Evolutionary conservation across 1,140 invertebrate species (phyloP), one percentile per base, ranked within the genome.

Genomic region (Chymomyza costata): DNA sequence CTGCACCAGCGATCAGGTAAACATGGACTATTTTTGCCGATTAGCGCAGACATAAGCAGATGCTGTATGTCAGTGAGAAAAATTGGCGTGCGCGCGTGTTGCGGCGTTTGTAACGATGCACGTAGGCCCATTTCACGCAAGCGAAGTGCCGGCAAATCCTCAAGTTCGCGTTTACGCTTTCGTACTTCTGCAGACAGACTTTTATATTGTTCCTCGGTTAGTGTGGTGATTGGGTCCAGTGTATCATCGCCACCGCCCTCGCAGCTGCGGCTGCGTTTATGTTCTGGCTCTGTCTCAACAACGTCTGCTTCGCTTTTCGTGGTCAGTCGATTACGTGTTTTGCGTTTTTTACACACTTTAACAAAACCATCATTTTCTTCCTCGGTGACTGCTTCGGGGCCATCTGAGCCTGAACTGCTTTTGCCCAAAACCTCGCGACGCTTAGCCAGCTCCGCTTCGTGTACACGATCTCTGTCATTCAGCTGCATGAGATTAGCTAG

Each of bases 21-120:
- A 49, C 91, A 91, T 14, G 92, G 90, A 35, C 92, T 91, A 25
- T 90, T 85, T 63, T 92, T 89, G 3, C 91, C 92, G 38, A 93
- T 86, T 46, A 95, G 83, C 1, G 93, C 92, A 83, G 92, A 92
- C 66, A 96, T 85, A 2, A 96, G 70, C 39, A 97, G 87, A 87
- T 95, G 91, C 83, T 96, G 94, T 47, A 96, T 83, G 84, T 97
- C 95, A 31, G 90, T 90, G 0, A 95, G 86, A 78, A 94, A 92
- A 57, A 97, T 87, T 6, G 95, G 94, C 37, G 92, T 89, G 59
- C 93, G 87, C 38, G 89, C 86, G 40, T 89, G 82, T 18, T 82
- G 60, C 19, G 87, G 81, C 17, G 86, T 76, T 35, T 84, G 80
- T 51, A 93, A 80, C 34, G 86, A 88, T 39, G 92, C 91, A 67